Evolutionary conservation across 2,113 vertebrate species (phyloP), one percentile per base, ranked within the genome.

Genomic region (Corythoichthys haematopterus): DNA sequence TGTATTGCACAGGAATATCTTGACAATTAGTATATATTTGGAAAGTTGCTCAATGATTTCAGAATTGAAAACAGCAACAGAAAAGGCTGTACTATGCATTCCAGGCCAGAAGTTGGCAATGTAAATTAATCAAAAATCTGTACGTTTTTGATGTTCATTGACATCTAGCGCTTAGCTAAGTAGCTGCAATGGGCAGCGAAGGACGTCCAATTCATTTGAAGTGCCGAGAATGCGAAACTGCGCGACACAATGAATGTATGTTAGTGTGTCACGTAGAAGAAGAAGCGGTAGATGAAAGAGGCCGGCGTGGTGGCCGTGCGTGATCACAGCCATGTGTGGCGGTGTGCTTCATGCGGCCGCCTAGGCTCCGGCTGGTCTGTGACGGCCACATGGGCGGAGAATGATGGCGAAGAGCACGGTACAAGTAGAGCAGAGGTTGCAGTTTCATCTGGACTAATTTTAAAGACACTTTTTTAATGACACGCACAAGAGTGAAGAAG

Each of bases 311-410:
- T 58, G 56, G 57, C 57, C 57, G 59, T 66, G 66, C 64, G 56
- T 77, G 80, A 87, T 84, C 79, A 78, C 83, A 83, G 83, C 86
- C 79, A 82, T 86, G 84, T 89, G 84, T 86, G 85, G 78, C 61
- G 76, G 78, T 66, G 68, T 76, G 80, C 79, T 73, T 82, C 73
- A 78, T 86, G 87, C 81, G 84, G 85, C 84, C 70, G 76, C 66
- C 66, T 81, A 82, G 88, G 88, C 83, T 85, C 88, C 88, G 83
- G 86, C 80, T 82, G 82, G 82, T 87, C 86, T 86, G 78, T 75
- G 78, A 78, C 46, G 80, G 82, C 76, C 73, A 75, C 5, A 65
- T 36, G 79, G 80, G 69, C 52, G 78, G 77, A 73, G 83, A 75
- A 76, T 64, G 76, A 12, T 60, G 35, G 50, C 33, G 33, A 13